phyloP scores from a whole-genome alignment of 2,113 vertebrate genomes.

The Pterophyllum scalare region DNA sequence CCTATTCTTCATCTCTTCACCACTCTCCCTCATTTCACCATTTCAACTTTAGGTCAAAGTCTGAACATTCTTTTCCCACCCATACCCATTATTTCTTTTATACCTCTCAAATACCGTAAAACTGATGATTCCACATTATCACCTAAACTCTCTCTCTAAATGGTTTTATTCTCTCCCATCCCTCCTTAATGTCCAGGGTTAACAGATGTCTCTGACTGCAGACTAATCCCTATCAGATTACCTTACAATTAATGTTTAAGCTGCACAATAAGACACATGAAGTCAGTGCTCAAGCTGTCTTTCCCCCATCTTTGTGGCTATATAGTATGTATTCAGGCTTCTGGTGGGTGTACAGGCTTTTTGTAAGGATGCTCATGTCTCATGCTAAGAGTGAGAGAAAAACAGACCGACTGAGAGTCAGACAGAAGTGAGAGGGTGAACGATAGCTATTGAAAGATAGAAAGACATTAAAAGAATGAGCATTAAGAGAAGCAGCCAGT shows the following conservation, averaged over 20 bases:
- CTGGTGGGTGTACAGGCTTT: slow-evolving; percentile 19
- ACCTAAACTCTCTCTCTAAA: background rate
- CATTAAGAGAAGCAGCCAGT: slow-evolving; percentile 19
- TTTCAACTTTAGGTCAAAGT: background rate
- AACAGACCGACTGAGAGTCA: background rate
- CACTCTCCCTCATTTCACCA: background rate
- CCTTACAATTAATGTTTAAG: slow-evolving; percentile 69
- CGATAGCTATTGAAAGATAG: background rate
- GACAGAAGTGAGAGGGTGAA: slow-evolving; percentile 2
- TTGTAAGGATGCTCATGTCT: slow-evolving; percentile 9
- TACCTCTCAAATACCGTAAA: background rate
- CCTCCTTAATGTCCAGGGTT: slow-evolving; percentile 16
- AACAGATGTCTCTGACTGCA: slow-evolving; percentile 55
- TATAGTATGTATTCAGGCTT: slow-evolving; percentile 15
- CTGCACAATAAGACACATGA: slow-evolving; percentile 48
- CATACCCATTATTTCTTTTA: background rate
- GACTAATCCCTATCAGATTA: slow-evolving; percentile 71
- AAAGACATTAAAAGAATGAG: background rate
- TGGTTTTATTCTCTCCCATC: slow-evolving; percentile 3
- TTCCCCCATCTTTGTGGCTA: slow-evolving; percentile 18
- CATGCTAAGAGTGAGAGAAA: background rate
- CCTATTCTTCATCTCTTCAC: background rate
- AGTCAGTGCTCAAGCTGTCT: slow-evolving; percentile 22
- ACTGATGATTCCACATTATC: background rate
- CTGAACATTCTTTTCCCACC: fast-evolving